These are phyloP conservation scores for Lamellibrachia luymesi DNA, from an alignment of 1,140 invertebrate species.

Conservation along the genomic window DNA sequence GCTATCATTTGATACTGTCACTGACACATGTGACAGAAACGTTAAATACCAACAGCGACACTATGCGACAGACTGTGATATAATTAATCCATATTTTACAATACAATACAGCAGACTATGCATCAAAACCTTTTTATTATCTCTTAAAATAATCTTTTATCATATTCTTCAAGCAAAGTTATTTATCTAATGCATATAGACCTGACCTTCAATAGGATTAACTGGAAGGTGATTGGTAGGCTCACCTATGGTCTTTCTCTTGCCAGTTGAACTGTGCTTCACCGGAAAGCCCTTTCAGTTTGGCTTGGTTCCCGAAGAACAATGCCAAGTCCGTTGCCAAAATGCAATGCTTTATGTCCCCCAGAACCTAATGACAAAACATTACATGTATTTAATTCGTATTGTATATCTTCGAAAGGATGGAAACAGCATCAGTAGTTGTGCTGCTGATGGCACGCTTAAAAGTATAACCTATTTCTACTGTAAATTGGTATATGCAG, in stretches of 20 bases:
- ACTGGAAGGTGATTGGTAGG: neutral
- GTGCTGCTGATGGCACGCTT: no score
- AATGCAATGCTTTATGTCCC: conserved; percentile 77
- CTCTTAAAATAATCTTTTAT: neutral
- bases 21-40: neutral
- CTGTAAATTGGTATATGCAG: no score
- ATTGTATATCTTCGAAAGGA: neutral
- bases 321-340: conserved; percentile 78
- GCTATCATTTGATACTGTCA: neutral
- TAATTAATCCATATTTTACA: neutral
- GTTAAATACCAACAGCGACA: neutral
- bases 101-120: neutral
- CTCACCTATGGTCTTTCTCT: conserved; percentile 65
- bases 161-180: neutral
- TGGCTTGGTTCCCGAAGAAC: conserved; percentile 75
- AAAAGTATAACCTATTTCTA: no score
- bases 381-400: neutral
- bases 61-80: no score
- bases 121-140: neutral
- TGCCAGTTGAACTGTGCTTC: conserved; percentile 66
- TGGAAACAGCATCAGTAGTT: no score
- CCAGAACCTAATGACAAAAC: conserved; percentile 60
- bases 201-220: neutral
- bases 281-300: conserved; percentile 64
- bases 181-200: neutral